These are phyloP conservation scores for Microcaecilia unicolor DNA, from an alignment of 2,797 vertebrate species.

Conservation along the genomic window DNA sequence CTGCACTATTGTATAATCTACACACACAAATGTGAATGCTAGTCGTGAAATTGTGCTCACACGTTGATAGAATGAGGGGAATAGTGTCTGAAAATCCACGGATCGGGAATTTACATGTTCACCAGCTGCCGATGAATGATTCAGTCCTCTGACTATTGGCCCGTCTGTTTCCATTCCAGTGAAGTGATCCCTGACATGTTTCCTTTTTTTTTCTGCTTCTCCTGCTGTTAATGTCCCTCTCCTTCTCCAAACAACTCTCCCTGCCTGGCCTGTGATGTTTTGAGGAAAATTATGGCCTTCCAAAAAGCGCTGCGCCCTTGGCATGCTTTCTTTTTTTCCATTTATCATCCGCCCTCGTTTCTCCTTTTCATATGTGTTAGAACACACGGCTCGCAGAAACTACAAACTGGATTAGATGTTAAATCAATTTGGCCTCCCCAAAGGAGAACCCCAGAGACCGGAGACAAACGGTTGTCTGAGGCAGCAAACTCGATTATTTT, in stretches of 20 bases:
- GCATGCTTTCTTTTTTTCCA: background rate
- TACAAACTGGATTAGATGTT: conserved; percentile 50
- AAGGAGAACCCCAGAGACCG: conserved; percentile 33
- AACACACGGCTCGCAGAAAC: conserved; percentile 40
- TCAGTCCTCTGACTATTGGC: no score
- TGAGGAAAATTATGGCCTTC: background rate
- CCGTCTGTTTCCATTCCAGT: no score
- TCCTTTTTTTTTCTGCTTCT: background rate
- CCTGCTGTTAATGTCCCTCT: background rate
- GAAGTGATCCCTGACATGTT: no score
- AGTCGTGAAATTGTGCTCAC: no score
- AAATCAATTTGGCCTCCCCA: conserved; percentile 53
- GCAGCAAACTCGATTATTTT: conserved; percentile 44
- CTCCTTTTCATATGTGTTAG: conserved; percentile 27
- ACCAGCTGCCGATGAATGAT: no score
- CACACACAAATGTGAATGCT: no score
- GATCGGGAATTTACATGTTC: no score
- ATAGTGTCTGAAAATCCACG: no score
- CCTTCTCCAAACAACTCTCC: background rate
- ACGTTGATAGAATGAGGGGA: no score
- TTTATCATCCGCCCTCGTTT: conserved; percentile 8
- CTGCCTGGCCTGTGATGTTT: background rate
- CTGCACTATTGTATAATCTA: no score
- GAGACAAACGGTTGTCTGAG: conserved; percentile 52
- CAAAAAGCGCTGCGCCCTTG: background rate